These are phyloP conservation scores for Fistularia tabacaria DNA, from an alignment of 2,797 vertebrate species.

Conservation along the genomic window DNA sequence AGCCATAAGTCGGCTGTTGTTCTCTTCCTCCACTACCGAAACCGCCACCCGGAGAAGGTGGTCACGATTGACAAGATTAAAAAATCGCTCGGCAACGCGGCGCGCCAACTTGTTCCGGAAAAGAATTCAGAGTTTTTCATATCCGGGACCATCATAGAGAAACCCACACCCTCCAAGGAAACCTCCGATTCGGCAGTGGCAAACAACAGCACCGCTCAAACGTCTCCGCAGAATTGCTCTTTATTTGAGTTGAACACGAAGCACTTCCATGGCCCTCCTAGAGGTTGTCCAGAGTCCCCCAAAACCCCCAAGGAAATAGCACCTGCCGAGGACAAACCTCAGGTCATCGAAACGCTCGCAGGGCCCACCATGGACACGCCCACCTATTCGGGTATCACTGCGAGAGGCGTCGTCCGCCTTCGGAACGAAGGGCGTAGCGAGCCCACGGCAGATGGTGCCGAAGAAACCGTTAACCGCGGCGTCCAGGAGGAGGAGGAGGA, in stretches of 20 bases:
- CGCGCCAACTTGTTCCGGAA: constrained; percentile 24
- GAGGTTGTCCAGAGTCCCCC: constrained; percentile 13
- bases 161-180: neutral
- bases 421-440: constrained; percentile 40
- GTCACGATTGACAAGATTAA: constrained; percentile 86
- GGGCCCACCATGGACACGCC: too few relatives aligned
- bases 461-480: constrained; percentile 13
- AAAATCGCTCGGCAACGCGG: constrained; percentile 65
- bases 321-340: constrained; percentile 54
- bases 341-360: too few relatives aligned
- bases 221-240: neutral
- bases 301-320: constrained; percentile 45
- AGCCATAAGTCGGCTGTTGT: constrained; percentile 86
- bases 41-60: constrained; percentile 82
- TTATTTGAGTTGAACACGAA: neutral
- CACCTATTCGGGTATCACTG: constrained; percentile 24
- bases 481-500: neutral
- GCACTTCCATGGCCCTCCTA: too few relatives aligned
- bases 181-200: neutral
- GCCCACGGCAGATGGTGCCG: neutral
- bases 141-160: neutral
- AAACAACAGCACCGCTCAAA: neutral
- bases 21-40: constrained; percentile 90
- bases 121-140: neutral
- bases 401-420: constrained; percentile 53